Evolutionary conservation across 2,888 invertebrate genomes (phyloP).

Genomic region (Drosophila longiperda): DNA sequence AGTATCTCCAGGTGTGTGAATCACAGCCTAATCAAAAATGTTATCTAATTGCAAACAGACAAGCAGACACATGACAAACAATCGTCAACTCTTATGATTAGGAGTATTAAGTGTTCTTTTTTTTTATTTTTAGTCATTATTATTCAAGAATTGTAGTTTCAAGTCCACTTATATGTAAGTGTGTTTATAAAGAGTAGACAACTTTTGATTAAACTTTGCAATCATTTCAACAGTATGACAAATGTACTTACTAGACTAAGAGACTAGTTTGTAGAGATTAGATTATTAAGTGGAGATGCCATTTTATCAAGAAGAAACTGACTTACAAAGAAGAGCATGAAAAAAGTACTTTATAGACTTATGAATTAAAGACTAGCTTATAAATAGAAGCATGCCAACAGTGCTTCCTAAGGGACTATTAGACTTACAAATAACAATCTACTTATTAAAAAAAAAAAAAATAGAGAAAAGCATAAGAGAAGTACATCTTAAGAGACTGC

Average conservation of each 20-base stretch:
- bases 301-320: neutral
- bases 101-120: neutral
- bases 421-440: neutral
- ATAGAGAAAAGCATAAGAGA: too few relatives aligned
- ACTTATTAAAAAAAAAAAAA: neutral
- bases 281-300: neutral
- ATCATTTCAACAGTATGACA: neutral
- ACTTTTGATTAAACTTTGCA: neutral
- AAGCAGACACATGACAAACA: neutral
- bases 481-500: too few relatives aligned
- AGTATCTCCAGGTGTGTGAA: slow-evolving; percentile 80
- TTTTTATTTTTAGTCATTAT: neutral
- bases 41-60: neutral
- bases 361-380: neutral
- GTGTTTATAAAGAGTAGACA: neutral
- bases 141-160: neutral
- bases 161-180: too few relatives aligned
- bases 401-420: too few relatives aligned
- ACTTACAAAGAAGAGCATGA: neutral
- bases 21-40: neutral
- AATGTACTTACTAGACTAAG: neutral
- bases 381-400: neutral
- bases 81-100: neutral
- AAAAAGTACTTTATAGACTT: neutral
- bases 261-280: neutral